Evolutionary conservation across 2,888 invertebrate genomes (phyloP), one percentile per base, ranked within the genome.

Genomic region (Brachyopa scutellaris): DNA sequence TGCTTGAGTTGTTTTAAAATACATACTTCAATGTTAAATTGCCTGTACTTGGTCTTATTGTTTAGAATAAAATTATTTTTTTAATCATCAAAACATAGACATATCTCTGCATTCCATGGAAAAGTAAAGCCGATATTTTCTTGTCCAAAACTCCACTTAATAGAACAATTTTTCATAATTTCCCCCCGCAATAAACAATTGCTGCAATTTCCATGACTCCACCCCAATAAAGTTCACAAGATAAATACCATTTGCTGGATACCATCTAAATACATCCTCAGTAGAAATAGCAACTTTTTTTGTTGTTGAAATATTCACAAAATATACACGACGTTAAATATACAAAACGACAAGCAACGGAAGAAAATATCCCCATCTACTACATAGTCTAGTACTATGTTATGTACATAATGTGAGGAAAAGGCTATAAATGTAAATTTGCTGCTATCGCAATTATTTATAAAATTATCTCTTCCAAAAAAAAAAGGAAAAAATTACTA

Each of bases 391-490:
- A n/a, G 21, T 11, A n/a, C 19, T 17, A 9, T 4, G 7, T 23
- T n/a, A n/a, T n/a, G n/a, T n/a, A n/a, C n/a, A 23, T 15, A 31
- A 2, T 1, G 1, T 2, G 17, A 2, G 9, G 8, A 55, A 57
- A 38, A 40, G 38, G 57, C 40, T 57, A 40, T 40, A 57, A 57
- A 57, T 57, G 57, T 40, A 57, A 57, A 57, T 57, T 57, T 40
- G 38, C 40, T 40, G 57, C 15, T 57, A 40, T 40, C 57, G 40
- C 57, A 57, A 57, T 57, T 40, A 57, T 57, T 57, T 57, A 40
- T 26, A 26, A 57, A 57, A 57, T 57, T 57, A 57, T 57, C 15
- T 57, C 26, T 26, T 40, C 26, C 47, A 21, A n/a, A 21, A 45
- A 45, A 57, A 38, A 23, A 33, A 33, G 23, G 21, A n/a, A n/a